Evolutionary conservation across 2,113 vertebrate species (phyloP).

Genomic region (Pomatostomus ruficeps): DNA sequence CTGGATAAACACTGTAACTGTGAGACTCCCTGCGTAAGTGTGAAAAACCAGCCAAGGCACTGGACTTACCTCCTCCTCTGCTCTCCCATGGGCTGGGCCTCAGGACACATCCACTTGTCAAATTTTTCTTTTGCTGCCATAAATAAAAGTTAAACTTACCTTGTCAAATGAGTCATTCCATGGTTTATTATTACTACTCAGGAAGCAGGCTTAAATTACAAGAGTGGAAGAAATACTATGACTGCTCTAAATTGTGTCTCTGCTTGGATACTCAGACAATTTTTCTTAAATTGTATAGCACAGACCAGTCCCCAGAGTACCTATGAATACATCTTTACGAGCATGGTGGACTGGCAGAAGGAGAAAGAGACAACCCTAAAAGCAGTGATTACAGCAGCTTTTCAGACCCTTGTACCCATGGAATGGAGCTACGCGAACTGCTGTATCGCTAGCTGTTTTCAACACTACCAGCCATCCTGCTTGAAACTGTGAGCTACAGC

Average conservation of each 20-base stretch:
- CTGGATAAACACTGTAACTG: neutral
- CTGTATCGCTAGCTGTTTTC: neutral
- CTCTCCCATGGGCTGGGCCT: neutral
- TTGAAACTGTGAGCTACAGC: neutral
- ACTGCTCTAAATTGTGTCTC: neutral
- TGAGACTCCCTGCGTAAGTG: neutral
- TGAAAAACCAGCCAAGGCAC: neutral
- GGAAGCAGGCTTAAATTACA: neutral
- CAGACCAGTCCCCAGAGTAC: neutral
- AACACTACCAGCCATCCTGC: neutral
- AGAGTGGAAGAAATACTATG: neutral
- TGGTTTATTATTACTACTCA: neutral
- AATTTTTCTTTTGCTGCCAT: neutral
- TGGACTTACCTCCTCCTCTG: neutral
- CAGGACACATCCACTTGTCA: neutral
- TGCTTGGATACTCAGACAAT: neutral
- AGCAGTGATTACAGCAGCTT: neutral
- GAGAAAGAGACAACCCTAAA: neutral
- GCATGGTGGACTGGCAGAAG: neutral
- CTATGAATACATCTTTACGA: neutral
- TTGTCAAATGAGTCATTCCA: neutral
- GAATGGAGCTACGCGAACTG: neutral
- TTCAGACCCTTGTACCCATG: neutral
- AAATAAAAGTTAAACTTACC: neutral
- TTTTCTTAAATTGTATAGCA: neutral